Evolutionary conservation across 2,113 vertebrate genomes (phyloP).

Genomic region (Pseudonaja textilis): DNA sequence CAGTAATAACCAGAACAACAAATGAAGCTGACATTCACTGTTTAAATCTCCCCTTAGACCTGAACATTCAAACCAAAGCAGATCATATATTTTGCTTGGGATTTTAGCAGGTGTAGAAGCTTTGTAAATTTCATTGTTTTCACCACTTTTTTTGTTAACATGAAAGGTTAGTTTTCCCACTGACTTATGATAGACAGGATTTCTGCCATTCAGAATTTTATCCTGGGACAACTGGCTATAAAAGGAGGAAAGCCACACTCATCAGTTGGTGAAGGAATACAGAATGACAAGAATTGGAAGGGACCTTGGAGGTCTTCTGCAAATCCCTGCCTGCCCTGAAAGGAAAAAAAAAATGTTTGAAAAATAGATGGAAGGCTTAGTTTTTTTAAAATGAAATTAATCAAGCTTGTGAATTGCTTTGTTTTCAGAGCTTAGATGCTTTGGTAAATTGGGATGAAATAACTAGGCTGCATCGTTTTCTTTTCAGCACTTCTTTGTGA

Average conservation of each 20-base stretch:
- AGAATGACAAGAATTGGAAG: neutral
- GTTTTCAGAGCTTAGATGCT: neutral
- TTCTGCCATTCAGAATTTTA: neutral
- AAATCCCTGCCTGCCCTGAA: neutral
- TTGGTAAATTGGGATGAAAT: neutral
- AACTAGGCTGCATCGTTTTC: neutral
- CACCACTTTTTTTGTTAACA: neutral
- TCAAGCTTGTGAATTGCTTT: neutral
- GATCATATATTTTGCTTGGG: neutral
- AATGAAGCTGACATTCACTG: neutral
- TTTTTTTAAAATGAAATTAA: neutral
- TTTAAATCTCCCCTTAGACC: neutral
- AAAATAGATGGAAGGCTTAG: neutral
- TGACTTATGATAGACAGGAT: neutral
- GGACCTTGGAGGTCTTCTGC: neutral
- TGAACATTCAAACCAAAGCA: neutral
- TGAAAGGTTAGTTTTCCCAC: neutral
- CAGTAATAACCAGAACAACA: neutral
- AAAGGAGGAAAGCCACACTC: neutral
- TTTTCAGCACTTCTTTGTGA: neutral
- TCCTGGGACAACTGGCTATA: neutral
- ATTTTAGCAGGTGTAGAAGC: neutral
- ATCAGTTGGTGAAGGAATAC: neutral
- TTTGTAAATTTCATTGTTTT: neutral
- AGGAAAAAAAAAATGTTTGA: neutral